Conservation (phyloP, 2,113 vertebrate genomes). For the Columbina picui region DNA sequence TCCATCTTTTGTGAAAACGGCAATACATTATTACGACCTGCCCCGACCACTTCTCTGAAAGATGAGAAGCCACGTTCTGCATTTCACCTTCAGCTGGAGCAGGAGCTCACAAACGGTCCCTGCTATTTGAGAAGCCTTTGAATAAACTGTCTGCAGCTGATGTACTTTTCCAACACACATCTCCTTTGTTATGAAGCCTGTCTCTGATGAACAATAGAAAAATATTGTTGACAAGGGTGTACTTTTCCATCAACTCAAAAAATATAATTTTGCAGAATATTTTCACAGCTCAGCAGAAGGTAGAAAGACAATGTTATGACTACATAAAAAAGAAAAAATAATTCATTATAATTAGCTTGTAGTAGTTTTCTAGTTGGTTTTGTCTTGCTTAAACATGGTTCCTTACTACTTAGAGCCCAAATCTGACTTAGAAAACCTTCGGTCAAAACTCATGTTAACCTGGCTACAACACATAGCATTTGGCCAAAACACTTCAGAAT, state of each 20-base stretch:
- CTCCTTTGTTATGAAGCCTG: slow-evolving; percentile 11
- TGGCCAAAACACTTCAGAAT: neutral
- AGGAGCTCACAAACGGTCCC: neutral
- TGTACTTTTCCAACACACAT: neutral
- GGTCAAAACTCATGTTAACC: neutral
- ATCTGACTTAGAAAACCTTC: neutral
- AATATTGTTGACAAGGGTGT: slow-evolving; percentile 12
- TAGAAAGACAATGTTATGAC: slow-evolving; percentile 22
- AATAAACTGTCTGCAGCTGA: neutral
- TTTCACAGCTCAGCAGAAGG: slow-evolving; percentile 59
- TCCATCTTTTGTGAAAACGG: neutral
- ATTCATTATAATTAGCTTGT: neutral
- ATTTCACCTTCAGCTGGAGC: neutral
- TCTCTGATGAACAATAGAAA: slow-evolving; percentile 30
- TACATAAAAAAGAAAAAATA: slow-evolving; percentile 9
- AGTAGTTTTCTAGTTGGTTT: neutral
- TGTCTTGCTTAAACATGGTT: neutral
- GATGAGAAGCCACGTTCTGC: neutral
- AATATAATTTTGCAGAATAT: slow-evolving; percentile 25
- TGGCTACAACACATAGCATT: neutral
- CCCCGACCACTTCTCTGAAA: neutral
- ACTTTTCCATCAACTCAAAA: slow-evolving; percentile 49
- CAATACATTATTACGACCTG: neutral
- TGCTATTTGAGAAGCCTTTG: neutral
- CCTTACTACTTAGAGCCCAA: neutral